phyloP scores from a whole-genome alignment of 2,113 vertebrate genomes.

The Albula goreensis region DNA sequence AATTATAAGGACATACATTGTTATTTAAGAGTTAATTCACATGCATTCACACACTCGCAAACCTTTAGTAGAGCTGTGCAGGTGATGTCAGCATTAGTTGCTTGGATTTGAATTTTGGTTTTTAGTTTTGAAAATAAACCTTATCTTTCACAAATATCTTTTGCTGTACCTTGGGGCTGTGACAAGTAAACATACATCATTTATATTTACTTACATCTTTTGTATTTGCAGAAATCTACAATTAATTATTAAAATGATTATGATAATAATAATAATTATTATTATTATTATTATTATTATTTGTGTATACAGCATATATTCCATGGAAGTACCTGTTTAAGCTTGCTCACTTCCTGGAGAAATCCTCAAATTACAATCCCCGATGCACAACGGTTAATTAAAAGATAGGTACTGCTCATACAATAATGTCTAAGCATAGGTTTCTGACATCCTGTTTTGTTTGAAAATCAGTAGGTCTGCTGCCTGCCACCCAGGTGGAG shows the following conservation, averaged over 20 bases:
- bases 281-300: too few species aligned
- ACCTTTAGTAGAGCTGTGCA: neutral
- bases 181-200: too few species aligned
- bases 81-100: too few species aligned
- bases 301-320: neutral
- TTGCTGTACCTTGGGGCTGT: too few species aligned
- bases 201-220: neutral
- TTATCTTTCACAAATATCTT: neutral
- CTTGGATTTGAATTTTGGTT: neutral
- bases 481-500: neutral
- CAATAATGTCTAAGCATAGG: neutral
- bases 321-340: neutral
- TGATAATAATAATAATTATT: too few species aligned
- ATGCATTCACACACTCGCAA: too few species aligned
- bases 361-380: neutral
- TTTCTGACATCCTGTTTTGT: slow-evolving; percentile 4
- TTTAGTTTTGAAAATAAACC: neutral
- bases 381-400: neutral
- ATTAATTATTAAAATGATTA: neutral
- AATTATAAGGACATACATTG: too few species aligned
- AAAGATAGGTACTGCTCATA: neutral
- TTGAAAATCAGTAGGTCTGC: neutral
- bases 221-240: neutral
- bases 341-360: neutral
- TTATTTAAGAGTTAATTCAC: too few species aligned